phyloP scores from a whole-genome alignment of 2,113 vertebrate genomes.

The Leptosomus discolor region DNA sequence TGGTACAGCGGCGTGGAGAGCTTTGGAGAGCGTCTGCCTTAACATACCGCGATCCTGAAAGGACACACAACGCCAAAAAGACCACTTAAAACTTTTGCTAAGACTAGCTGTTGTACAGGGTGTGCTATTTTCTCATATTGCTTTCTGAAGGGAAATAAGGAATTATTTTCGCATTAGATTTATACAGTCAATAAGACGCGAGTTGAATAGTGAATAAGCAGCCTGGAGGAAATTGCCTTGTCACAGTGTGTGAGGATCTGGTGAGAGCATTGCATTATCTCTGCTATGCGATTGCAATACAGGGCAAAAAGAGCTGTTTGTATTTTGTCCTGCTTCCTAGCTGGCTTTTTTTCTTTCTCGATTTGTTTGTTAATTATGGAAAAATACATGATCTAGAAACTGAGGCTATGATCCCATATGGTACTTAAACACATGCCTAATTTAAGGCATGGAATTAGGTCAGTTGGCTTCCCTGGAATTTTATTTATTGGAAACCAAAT shows the following conservation, averaged over 20 bases:
- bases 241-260: background rate
- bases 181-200: background rate
- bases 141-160: conserved; percentile 38
- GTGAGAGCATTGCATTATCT: background rate
- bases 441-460: background rate
- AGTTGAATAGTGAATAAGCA: background rate
- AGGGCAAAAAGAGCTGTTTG: background rate
- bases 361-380: background rate
- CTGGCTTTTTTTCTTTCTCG: background rate
- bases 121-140: background rate
- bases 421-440: background rate
- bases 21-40: background rate
- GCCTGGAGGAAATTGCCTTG: background rate
- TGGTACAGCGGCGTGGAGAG: fast-evolving
- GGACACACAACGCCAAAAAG: background rate
- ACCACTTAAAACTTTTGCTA: background rate
- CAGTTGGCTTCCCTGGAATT: background rate
- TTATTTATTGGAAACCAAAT: background rate
- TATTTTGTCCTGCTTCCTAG: background rate
- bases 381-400: background rate
- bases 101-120: background rate
- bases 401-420: background rate
- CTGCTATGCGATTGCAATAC: background rate
- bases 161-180: conserved; percentile 32
- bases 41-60: fast-evolving